Evolutionary conservation across 2,113 vertebrate genomes (phyloP).

Genomic region (Romanogobio albipinnatus): DNA sequence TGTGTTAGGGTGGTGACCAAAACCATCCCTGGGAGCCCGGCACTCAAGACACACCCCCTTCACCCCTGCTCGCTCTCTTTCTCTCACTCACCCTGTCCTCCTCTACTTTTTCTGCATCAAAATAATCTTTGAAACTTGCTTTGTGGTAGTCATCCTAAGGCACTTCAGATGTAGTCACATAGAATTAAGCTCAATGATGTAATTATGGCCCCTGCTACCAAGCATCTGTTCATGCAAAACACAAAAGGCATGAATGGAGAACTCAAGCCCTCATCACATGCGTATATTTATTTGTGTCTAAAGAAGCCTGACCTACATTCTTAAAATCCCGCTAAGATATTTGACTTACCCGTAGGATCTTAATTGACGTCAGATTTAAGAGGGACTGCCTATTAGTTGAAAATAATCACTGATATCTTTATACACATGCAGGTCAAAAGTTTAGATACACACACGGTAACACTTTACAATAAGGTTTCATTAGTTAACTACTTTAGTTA

Average conservation of each 20-base stretch:
- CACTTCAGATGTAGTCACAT: conserved; percentile 18
- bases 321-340: conserved; percentile 42
- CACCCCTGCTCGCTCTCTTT: conserved; percentile 51
- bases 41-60: conserved; percentile 60
- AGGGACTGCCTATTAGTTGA: neutral
- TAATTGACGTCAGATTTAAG: neutral
- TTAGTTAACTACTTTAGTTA: no score
- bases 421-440: neutral
- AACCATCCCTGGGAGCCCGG: conserved; percentile 51
- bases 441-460: neutral
- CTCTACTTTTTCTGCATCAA: neutral
- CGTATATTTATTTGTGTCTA: neutral
- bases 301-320: conserved; percentile 44
- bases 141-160: conserved; percentile 11
- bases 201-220: conserved; percentile 11
- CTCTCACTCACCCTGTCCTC: conserved; percentile 17
- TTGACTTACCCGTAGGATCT: neutral
- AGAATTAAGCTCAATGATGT: conserved; percentile 16
- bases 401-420: neutral
- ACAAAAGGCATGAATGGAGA: conserved; percentile 10
- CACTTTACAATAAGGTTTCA: no score
- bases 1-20: conserved; percentile 55
- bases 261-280: neutral
- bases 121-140: neutral
- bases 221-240: conserved; percentile 30